These are phyloP conservation scores for Hoplodrina blanda DNA, from an alignment of 2,888 invertebrate genomes.

Conservation along the genomic window DNA sequence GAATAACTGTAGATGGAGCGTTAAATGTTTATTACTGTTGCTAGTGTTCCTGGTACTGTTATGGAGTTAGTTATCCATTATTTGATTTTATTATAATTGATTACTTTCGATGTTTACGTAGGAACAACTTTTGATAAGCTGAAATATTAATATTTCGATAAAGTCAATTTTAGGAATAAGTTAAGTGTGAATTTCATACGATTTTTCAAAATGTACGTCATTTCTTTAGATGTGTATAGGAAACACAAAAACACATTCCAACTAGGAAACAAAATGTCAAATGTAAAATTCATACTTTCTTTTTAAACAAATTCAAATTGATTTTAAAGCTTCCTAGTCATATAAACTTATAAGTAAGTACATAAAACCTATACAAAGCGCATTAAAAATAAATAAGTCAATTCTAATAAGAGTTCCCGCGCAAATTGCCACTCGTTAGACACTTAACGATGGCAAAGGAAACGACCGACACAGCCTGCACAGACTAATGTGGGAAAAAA, in stretches of 20 bases:
- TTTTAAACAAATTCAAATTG: background rate
- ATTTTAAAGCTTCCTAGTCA: background rate
- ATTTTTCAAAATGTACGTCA: too few species aligned
- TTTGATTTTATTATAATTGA: slow-evolving; percentile 22
- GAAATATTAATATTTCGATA: background rate
- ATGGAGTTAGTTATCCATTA: slow-evolving; percentile 13
- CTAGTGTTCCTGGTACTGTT: slow-evolving; percentile 26
- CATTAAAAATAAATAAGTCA: slow-evolving; percentile 43
- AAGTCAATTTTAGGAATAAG: background rate
- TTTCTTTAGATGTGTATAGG: too few species aligned
- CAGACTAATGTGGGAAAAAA: slow-evolving; percentile 73
- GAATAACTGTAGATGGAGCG: slow-evolving; percentile 59
- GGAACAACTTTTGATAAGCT: background rate
- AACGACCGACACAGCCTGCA: slow-evolving; percentile 68
- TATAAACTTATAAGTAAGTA: background rate
- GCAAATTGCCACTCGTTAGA: slow-evolving; percentile 69
- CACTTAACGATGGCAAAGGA: slow-evolving; percentile 72
- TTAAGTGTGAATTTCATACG: too few species aligned
- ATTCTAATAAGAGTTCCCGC: slow-evolving; percentile 69
- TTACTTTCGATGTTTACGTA: background rate
- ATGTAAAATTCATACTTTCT: background rate
- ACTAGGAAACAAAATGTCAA: background rate
- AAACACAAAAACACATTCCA: background rate
- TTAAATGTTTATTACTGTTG: slow-evolving; percentile 54
- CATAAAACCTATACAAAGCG: slow-evolving; percentile 17